These are phyloP conservation scores for Pogonognathellus flavescens DNA, from an alignment of 1,140 invertebrate genomes.

Conservation along the genomic window DNA sequence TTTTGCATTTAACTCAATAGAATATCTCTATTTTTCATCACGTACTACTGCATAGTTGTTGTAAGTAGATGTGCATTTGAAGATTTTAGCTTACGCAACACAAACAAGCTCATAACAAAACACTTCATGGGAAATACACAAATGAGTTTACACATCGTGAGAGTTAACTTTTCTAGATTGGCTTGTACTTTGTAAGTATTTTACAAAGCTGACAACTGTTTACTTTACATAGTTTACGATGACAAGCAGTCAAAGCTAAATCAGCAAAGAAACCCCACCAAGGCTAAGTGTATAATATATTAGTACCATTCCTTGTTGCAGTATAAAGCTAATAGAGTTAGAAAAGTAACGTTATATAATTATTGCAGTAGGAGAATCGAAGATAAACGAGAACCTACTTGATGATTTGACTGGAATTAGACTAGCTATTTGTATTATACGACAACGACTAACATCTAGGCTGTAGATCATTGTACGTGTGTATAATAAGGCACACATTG, in stretches of 20 bases:
- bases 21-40: background rate
- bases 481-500: background rate
- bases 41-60: background rate
- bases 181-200: background rate
- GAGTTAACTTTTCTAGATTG: background rate
- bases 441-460: background rate
- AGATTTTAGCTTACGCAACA: background rate
- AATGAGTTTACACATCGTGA: slow-evolving; percentile 15
- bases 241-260: slow-evolving; percentile 34
- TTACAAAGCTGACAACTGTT: slow-evolving; percentile 34
- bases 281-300: too few species aligned
- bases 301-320: background rate
- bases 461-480: background rate
- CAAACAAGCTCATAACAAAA: background rate
- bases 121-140: slow-evolving; percentile 55
- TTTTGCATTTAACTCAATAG: background rate
- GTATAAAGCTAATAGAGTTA: background rate
- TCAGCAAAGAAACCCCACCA: too few species aligned
- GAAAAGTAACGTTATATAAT: background rate
- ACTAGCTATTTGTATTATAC: background rate
- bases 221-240: slow-evolving; percentile 28
- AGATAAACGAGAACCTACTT: too few species aligned
- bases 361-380: too few species aligned
- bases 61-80: too few species aligned
- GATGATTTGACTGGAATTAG: background rate